These are phyloP conservation scores for Melanostoma scalare DNA, from an alignment of 2,888 invertebrate species.

Conservation along the genomic window DNA sequence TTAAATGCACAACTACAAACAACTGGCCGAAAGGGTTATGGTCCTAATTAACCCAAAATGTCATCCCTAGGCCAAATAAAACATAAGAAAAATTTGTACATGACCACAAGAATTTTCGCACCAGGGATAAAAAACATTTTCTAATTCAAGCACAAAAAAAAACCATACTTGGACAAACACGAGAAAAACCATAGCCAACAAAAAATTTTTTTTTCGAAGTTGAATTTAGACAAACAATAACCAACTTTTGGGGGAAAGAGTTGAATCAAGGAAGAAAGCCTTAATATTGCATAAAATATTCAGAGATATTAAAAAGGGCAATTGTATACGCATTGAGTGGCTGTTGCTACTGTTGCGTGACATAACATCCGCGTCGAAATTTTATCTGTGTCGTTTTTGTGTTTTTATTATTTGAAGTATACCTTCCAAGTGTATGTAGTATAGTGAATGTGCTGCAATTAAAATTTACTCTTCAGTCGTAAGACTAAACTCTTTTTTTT, in stretches of 20 bases:
- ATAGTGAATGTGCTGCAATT: slow-evolving; percentile 53
- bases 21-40: slow-evolving; percentile 30
- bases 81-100: slow-evolving; percentile 39
- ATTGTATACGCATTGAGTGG: slow-evolving; percentile 72
- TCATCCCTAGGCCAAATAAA: slow-evolving; percentile 38
- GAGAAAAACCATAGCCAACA: neutral
- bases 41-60: slow-evolving; percentile 70
- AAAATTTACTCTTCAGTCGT: slow-evolving; percentile 63
- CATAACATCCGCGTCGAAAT: slow-evolving; percentile 58
- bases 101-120: slow-evolving; percentile 55
- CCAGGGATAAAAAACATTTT: slow-evolving; percentile 56
- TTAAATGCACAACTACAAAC: slow-evolving; percentile 67
- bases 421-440: neutral
- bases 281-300: slow-evolving; percentile 62
- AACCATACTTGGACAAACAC: slow-evolving; percentile 40
- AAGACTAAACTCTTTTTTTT: slow-evolving; percentile 45
- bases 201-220: neutral
- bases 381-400: slow-evolving; percentile 42
- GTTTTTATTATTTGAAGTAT: slow-evolving; percentile 25
- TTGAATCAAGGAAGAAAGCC: slow-evolving; percentile 6
- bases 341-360: slow-evolving; percentile 50
- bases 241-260: neutral
- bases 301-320: slow-evolving; percentile 71
- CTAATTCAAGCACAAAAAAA: slow-evolving; percentile 4
- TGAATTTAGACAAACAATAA: no score